Evolutionary conservation across 1,140 invertebrate genomes (phyloP).

Genomic region (Acyrthosiphon pisum): DNA sequence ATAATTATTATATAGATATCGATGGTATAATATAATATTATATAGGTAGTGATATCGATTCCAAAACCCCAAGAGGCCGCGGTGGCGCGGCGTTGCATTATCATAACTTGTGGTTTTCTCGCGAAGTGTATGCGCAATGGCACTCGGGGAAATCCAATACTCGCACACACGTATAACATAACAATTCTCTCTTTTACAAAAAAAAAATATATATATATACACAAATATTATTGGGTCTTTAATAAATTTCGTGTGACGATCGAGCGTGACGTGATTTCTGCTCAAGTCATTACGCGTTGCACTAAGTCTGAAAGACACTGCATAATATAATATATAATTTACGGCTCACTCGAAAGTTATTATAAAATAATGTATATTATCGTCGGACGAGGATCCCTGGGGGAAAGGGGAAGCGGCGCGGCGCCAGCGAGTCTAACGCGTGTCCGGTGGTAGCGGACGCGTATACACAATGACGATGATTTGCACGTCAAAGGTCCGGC

Average conservation of each 20-base stretch:
- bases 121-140: not conserved
- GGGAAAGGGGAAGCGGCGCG: not conserved
- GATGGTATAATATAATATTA: too few relatives aligned
- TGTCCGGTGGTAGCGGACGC: not conserved
- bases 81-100: too few relatives aligned
- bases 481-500: constrained; percentile 4
- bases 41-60: too few relatives aligned
- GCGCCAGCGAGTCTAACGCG: not conserved
- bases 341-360: not conserved
- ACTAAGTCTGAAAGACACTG: not conserved
- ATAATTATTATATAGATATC: too few relatives aligned
- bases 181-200: too few relatives aligned
- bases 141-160: too few relatives aligned
- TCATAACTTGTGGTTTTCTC: not conserved
- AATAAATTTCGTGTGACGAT: not conserved
- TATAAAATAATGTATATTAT: constrained; percentile 5
- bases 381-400: not conserved
- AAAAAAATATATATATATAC: too few relatives aligned
- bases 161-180: too few relatives aligned
- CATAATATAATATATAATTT: not conserved
- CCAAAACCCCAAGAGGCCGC: too few relatives aligned
- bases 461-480: not conserved
- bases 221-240: too few relatives aligned
- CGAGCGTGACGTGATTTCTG: not conserved
- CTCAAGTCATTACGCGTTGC: not conserved